Evolutionary conservation across 2,113 vertebrate genomes (phyloP).

Genomic region (Stictonetta naevosa): DNA sequence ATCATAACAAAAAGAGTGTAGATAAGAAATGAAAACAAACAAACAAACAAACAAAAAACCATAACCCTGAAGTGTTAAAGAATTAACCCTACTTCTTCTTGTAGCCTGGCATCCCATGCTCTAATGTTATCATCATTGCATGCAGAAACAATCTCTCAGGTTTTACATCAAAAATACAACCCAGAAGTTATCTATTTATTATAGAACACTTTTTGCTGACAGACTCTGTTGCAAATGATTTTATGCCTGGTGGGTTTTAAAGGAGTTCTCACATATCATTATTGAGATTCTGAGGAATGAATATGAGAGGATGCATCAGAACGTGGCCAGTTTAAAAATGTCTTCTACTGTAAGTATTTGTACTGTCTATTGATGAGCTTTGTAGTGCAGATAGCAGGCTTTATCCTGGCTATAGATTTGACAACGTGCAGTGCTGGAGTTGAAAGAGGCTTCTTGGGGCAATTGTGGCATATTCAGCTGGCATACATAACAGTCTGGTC

Average conservation of each 20-base stretch:
- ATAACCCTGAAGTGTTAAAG: neutral
- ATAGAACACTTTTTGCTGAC: neutral
- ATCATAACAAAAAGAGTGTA: neutral
- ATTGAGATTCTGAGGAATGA: neutral
- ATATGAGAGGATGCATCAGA: neutral
- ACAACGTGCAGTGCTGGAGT: neutral
- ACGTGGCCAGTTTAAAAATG: neutral
- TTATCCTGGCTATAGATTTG: neutral
- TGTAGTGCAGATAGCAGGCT: neutral
- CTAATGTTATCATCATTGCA: neutral
- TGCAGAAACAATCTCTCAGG: neutral
- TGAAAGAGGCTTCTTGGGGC: neutral
- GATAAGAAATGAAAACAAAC: neutral
- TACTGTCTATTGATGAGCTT: neutral
- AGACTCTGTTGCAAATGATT: constrained; percentile 19
- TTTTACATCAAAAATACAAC: neutral
- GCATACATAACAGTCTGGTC: neutral
- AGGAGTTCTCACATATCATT: constrained; percentile 21
- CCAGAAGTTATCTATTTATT: constrained; percentile 28
- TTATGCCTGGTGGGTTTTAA: constrained; percentile 38
- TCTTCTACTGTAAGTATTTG: neutral
- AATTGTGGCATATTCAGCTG: neutral
- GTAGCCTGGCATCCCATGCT: neutral
- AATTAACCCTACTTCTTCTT: neutral
- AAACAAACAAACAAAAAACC: neutral